Conservation (phyloP, 2,888 invertebrate genomes). For the Graphium colonna region DNA sequence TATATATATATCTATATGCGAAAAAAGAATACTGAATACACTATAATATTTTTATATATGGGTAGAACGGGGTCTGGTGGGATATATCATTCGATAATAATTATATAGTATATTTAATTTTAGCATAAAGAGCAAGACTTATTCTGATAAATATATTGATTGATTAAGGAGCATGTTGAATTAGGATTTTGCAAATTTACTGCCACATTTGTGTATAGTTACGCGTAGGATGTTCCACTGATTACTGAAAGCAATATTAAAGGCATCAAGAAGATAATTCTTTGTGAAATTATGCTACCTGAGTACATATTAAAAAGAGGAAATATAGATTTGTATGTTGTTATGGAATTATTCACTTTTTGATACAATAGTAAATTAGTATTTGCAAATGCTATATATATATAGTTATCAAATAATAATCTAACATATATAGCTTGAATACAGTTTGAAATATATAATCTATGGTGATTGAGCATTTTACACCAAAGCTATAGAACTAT, state of each 20-base stretch:
- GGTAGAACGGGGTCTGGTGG: constrained; percentile 30
- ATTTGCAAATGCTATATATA: constrained; percentile 10
- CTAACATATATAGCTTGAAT: constrained; percentile 20
- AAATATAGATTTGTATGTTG: constrained; percentile 18
- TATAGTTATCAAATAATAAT: constrained; percentile 1
- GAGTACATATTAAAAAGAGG: constrained; percentile 11
- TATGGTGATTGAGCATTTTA: constrained; percentile 23
- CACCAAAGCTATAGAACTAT: constrained; percentile 29
- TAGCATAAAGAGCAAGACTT: constrained; percentile 42
- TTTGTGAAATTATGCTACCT: constrained; percentile 6
- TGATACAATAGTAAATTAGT: constrained; percentile 15
- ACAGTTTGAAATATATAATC: constrained; percentile 25
- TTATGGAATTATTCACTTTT: constrained; percentile 19
- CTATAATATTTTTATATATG: constrained; percentile 45
- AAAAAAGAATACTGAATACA: constrained; percentile 30
- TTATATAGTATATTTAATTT: constrained; percentile 41
- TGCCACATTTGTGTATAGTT: constrained; percentile 31
- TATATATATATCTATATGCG: background rate
- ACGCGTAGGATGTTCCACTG: constrained; percentile 3
- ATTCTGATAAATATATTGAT: constrained; percentile 41
- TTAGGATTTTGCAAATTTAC: constrained; percentile 41
- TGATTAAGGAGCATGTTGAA: constrained; percentile 31
- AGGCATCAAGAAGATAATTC: background rate
- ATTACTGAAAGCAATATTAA: constrained; percentile 17
- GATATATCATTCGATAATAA: constrained; percentile 39